Conservation (phyloP, 1,140 invertebrate genomes). For the Phthorimaea operculella region DNA sequence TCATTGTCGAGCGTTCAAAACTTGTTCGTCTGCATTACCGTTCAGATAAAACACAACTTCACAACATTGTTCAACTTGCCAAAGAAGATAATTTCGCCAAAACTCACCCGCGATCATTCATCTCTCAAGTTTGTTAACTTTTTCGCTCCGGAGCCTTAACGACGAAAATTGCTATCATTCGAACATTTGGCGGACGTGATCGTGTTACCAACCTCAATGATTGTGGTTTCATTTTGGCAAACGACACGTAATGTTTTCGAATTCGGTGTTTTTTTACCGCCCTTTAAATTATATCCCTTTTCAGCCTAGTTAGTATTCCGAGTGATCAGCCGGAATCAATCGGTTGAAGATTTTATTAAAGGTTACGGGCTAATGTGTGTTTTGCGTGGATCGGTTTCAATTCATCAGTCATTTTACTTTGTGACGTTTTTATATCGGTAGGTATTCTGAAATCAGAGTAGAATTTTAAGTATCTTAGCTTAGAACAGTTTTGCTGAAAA, state of each 20-base stretch:
- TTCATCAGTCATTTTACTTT: too few species aligned
- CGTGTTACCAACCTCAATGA: not conserved
- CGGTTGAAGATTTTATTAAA: not conserved
- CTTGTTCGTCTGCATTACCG: too few species aligned
- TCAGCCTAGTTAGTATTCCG: not conserved
- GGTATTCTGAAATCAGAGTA: too few species aligned
- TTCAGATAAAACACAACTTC: too few species aligned
- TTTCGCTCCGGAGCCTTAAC: not conserved
- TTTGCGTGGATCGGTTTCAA: too few species aligned
- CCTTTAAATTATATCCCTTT: slow-evolving; percentile 1
- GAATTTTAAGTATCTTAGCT: too few species aligned
- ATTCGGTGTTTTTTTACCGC: not conserved
- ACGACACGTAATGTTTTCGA: not conserved
- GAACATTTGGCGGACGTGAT: not conserved
- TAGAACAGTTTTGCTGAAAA: too few species aligned
- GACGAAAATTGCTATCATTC: not conserved
- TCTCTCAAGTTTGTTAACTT: not conserved
- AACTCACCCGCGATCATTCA: not conserved
- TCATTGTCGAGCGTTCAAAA: too few species aligned
- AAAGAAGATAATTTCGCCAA: not conserved
- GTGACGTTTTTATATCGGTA: too few species aligned
- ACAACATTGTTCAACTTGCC: too few species aligned
- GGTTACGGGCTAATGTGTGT: too few species aligned
- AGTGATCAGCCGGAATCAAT: not conserved
- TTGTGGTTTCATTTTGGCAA: slow-evolving; percentile 1